Evolutionary conservation across 2,888 invertebrate species (phyloP), one percentile per base, ranked within the genome.

Genomic region (Eristalis tenax): DNA sequence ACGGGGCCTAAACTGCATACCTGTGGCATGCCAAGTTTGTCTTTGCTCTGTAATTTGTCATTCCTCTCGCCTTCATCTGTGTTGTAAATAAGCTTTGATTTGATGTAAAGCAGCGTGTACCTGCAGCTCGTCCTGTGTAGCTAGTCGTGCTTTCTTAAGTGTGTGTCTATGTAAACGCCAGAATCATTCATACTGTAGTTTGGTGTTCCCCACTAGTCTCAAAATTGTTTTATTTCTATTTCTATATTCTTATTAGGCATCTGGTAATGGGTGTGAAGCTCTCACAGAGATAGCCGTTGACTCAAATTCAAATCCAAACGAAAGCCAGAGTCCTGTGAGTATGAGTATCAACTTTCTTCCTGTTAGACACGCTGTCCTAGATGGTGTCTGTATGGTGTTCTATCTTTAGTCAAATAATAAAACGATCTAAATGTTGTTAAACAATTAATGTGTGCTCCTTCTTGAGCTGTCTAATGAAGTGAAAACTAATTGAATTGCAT

Each of bases 281-380:
- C 75, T 74, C 74, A 71, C 74, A 32, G 70, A 86, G 40, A 82
- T 82, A 38, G 35, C 40, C 56, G 73, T 75, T 66, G 77, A 83
- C 75, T 73, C 82, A 57, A 78, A 50, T 18, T 50, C 50, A 50
- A 50, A 74, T 78, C 43, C 74, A 70, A 75, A 78, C 13, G 73
- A 71, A 40, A 83, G 73, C 65, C 78, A 82, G 71, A 82, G 78
- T 82, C 78, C 86, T 78, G 86, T 86, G 70, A 86, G 86, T 86
- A 86, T 73, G 64, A 26, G 26, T 59, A 6, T 26, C 11, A 26
- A 26, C 59, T 59, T 78, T 65, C 79, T 74, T 74, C 84, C 73
- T 77, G 85, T 77, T 77, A 74, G 85, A 77, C 81, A 82, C 81
- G 73, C 86, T 86, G 74, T 65, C 75, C 65, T 81, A 84, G 81